Percentiles rank a stretch among this genome's conserved stretches.
These are phyloP conservation scores for Pachycephus smyrnensis DNA, from an alignment of 2,888 invertebrate genomes.

Conservation along the genomic window DNA sequence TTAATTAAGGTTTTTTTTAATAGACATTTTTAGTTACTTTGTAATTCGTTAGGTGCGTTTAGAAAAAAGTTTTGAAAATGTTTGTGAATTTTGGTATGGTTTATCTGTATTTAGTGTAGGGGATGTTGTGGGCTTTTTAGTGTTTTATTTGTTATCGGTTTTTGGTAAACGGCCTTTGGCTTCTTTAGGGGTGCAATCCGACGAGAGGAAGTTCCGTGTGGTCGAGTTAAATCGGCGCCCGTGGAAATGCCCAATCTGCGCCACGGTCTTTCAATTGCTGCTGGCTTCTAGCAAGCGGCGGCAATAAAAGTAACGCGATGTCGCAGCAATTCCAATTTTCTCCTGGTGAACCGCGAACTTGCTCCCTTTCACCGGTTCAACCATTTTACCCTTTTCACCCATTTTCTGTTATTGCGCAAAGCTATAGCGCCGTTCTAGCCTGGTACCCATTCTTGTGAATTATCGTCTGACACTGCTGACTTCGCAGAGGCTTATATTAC, in stretches of 20 bases:
- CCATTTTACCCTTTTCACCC: conserved; percentile 10
- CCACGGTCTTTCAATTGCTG: conserved; percentile 30
- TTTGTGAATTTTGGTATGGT: neutral
- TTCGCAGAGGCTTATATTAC: conserved; percentile 16
- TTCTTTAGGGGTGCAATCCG: neutral
- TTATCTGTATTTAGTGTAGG: neutral
- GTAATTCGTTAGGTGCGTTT: neutral
- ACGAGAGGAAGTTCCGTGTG: neutral
- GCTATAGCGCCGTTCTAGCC: neutral
- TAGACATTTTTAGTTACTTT: neutral
- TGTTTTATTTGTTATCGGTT: neutral
- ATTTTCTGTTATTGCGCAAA: conserved; percentile 23
- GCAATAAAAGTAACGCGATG: conserved; percentile 44
- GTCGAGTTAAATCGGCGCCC: conserved; percentile 21
- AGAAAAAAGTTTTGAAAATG: neutral
- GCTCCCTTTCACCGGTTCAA: neutral
- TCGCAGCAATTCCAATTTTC: conserved; percentile 48
- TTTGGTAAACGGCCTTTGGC: neutral
- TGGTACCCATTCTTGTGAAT: conserved; percentile 42
- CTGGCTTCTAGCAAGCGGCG: conserved; percentile 31
- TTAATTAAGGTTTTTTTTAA: neutral
- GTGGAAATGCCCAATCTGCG: conserved; percentile 30
- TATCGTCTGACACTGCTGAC: conserved; percentile 44
- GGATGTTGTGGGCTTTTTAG: neutral
- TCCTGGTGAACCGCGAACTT: conserved; percentile 34